Conservation (phyloP, 2,888 invertebrate species). For the Drosophila phalerata region DNA sequence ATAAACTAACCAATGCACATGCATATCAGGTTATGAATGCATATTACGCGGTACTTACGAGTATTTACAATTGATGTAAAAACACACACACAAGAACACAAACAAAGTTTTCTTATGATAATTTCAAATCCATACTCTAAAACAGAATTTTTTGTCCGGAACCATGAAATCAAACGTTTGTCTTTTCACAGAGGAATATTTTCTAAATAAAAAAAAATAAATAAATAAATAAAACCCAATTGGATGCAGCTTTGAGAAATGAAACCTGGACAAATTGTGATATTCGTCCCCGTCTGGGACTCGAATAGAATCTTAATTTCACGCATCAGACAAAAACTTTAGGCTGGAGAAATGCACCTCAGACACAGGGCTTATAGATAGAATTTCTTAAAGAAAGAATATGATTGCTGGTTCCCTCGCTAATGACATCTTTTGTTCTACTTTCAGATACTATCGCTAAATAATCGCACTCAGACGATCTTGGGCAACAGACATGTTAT, state of each 20-base stretch:
- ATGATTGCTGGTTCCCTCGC: conserved; percentile 7
- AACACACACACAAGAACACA: conserved; percentile 1
- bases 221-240: neutral
- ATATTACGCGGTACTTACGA: neutral
- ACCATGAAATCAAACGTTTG: too few species aligned
- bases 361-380: conserved; percentile 57
- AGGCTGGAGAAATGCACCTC: conserved; percentile 37
- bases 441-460: conserved; percentile 68
- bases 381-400: conserved; percentile 13
- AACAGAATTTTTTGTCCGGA: neutral
- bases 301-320: conserved; percentile 6
- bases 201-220: neutral
- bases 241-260: conserved; percentile 5
- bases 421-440: conserved; percentile 56
- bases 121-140: neutral
- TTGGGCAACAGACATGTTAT: conserved; percentile 28
- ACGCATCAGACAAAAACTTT: conserved; percentile 38
- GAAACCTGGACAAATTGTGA: conserved; percentile 2
- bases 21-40: neutral
- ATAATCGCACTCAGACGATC: conserved; percentile 29
- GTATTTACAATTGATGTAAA: neutral
- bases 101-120: neutral
- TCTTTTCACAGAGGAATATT: neutral
- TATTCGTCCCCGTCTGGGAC: conserved; percentile 1
- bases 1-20: conserved; percentile 8